Evolutionary conservation across 2,113 vertebrate species (phyloP).

Genomic region (Ciconia maguari): DNA sequence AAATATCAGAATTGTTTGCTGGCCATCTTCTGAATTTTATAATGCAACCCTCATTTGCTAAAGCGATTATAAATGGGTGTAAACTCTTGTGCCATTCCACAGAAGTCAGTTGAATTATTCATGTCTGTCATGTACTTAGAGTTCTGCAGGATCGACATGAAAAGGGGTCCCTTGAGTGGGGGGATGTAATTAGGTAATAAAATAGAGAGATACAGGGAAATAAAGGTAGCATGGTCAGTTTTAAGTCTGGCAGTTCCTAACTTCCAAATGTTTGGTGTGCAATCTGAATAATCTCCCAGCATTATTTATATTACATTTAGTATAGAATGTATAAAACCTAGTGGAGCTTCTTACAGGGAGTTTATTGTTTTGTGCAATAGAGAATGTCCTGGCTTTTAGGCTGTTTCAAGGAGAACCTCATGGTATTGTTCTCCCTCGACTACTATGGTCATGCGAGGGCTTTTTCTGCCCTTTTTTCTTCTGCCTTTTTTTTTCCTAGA

Average conservation of each 20-base stretch:
- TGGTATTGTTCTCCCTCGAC: neutral
- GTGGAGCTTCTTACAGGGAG: neutral
- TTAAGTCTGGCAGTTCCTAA: neutral
- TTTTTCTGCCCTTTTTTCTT: neutral
- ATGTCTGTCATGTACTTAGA: neutral
- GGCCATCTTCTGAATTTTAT: neutral
- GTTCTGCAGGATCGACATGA: neutral
- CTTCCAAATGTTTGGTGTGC: neutral
- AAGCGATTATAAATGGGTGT: neutral
- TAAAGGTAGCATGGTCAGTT: neutral
- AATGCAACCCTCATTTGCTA: neutral
- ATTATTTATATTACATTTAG: neutral
- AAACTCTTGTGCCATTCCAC: neutral
- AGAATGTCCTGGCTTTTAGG: neutral
- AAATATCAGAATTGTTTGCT: neutral
- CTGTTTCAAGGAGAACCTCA: neutral
- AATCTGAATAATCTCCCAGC: neutral
- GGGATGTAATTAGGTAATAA: neutral
- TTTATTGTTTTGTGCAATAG: neutral
- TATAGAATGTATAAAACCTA: neutral
- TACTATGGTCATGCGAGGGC: neutral
- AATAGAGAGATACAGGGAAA: neutral
- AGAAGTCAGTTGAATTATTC: conserved; percentile 13
- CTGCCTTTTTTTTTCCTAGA: neutral
- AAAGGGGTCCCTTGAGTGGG: neutral